Evolutionary conservation across 1,140 invertebrate species (phyloP).

Genomic region (Panagrolaimus sp.): DNA sequence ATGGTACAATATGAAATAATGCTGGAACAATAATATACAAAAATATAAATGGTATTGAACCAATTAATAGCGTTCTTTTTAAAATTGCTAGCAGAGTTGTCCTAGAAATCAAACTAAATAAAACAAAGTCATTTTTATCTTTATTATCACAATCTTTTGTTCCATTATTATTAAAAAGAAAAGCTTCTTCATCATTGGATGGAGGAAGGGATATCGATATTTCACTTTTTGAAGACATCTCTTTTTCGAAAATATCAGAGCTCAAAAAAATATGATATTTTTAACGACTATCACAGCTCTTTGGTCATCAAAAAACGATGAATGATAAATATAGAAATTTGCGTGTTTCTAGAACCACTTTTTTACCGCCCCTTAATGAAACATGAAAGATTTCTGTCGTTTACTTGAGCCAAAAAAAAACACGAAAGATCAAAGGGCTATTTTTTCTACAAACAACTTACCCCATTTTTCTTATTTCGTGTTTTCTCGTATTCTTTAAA

Average conservation of each 20-base stretch:
- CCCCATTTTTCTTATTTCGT: background rate
- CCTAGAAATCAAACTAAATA: too few relatives aligned
- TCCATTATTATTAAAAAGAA: background rate
- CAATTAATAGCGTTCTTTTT: constrained; percentile 9
- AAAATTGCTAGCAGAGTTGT: constrained; percentile 1
- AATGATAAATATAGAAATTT: too few relatives aligned
- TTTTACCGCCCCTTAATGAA: too few relatives aligned
- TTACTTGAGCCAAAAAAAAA: too few relatives aligned
- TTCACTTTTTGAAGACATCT: background rate
- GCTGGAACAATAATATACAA: constrained; percentile 43
- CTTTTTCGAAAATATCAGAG: too few relatives aligned
- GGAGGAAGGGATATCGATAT: background rate
- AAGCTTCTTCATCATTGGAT: background rate
- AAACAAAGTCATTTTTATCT: too few relatives aligned
- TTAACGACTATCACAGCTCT: too few relatives aligned
- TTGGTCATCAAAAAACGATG: too few relatives aligned
- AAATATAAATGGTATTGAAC: constrained; percentile 37
- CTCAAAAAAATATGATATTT: too few relatives aligned
- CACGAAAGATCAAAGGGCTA: background rate
- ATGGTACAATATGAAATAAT: constrained; percentile 48
- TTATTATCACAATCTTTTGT: too few relatives aligned
- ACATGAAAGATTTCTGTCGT: too few relatives aligned
- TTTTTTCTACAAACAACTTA: background rate
- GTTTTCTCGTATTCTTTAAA: background rate
- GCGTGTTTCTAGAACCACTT: too few relatives aligned